Percentiles rank a stretch among this genome's conserved stretches.
Conservation (phyloP, 2,888 invertebrate genomes). For the Atrina japonica region DNA sequence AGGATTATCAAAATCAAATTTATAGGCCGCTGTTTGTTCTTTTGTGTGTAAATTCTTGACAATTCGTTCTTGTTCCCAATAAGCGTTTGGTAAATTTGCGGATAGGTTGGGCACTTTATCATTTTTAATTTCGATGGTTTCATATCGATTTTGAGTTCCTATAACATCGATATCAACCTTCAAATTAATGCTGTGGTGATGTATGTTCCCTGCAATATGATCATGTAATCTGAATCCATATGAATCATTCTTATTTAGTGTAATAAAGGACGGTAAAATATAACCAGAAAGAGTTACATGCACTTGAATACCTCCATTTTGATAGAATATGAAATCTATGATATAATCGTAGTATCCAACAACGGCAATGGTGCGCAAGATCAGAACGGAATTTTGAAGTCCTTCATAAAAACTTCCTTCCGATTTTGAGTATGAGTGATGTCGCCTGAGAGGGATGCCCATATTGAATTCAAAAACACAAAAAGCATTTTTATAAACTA, state of each 20-base stretch:
- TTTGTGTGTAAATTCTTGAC: constrained; percentile 46
- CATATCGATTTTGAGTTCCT: constrained; percentile 70
- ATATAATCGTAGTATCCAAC: constrained; percentile 75
- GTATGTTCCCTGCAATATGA: constrained; percentile 64
- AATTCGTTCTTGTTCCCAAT: constrained; percentile 57
- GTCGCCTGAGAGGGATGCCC: constrained; percentile 68
- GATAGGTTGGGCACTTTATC: constrained; percentile 52
- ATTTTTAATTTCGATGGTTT: constrained; percentile 64
- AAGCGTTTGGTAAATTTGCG: constrained; percentile 34
- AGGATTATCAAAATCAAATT: constrained; percentile 68
- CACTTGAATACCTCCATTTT: constrained; percentile 66
- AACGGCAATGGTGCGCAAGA: constrained; percentile 63
- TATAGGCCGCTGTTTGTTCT: constrained; percentile 67
- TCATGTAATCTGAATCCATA: constrained; percentile 66
- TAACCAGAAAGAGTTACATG: constrained; percentile 67
- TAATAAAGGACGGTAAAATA: constrained; percentile 56
- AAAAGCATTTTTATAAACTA: constrained; percentile 47
- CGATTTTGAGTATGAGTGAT: constrained; percentile 48
- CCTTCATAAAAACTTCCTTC: constrained; percentile 64
- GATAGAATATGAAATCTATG: constrained; percentile 72
- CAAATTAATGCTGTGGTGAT: constrained; percentile 71
- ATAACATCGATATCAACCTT: constrained; percentile 69
- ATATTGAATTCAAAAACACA: constrained; percentile 75
- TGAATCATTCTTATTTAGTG: constrained; percentile 31
- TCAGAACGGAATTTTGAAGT: constrained; percentile 61